These are phyloP conservation scores for Carollia perspicillata DNA, from an alignment of 2,113 vertebrate genomes.

Conservation along the genomic window DNA sequence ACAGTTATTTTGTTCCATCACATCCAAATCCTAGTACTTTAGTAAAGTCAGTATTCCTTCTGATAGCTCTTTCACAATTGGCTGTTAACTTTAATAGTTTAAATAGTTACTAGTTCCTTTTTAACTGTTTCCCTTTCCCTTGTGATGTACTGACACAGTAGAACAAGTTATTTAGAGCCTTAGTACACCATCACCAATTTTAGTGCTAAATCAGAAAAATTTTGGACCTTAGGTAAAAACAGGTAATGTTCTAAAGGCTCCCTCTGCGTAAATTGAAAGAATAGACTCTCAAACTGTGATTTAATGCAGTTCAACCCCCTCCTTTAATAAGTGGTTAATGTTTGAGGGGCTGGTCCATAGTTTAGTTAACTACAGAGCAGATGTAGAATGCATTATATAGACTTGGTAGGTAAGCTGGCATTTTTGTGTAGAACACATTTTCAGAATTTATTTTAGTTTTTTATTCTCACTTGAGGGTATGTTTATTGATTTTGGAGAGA, in stretches of 20 bases:
- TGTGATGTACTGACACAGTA: background rate
- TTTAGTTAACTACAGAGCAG: background rate
- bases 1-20: background rate
- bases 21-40: background rate
- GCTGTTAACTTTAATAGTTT: background rate
- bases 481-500: too few relatives aligned
- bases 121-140: background rate
- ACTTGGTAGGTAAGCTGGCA: background rate
- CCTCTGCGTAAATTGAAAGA: background rate
- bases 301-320: background rate
- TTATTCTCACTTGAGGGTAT: too few relatives aligned
- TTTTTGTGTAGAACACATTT: slow-evolving; percentile 14
- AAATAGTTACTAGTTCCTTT: background rate
- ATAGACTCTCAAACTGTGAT: background rate
- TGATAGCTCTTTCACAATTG: background rate
- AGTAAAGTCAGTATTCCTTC: background rate
- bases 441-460: background rate
- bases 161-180: background rate
- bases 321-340: background rate
- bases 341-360: background rate
- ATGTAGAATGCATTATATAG: background rate
- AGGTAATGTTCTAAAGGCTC: background rate
- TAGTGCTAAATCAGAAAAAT: background rate
- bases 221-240: background rate
- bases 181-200: background rate